Evolutionary conservation across 2,797 vertebrate species (phyloP), one percentile per base, ranked within the genome.

Genomic region (Psittacula echo): DNA sequence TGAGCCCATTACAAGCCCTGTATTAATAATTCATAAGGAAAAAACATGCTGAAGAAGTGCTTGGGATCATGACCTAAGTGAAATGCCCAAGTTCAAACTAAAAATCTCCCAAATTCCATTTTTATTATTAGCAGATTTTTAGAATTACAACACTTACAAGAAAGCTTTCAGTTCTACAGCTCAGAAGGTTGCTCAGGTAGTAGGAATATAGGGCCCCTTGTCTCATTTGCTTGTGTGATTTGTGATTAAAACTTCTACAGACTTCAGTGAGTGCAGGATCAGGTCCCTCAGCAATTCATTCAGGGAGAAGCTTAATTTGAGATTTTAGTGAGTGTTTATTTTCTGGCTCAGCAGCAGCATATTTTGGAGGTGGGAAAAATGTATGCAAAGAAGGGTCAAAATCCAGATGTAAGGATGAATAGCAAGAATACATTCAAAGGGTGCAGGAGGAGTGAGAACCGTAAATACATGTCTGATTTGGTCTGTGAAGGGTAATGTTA

Each of bases 11-110:
- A 92, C 68, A 93, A 96, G 80, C 32, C 89, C 76, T 58, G 51
- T 87, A 95, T 98, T 96, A 98, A 98, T 97, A 97, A 98, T 97
- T 97, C 92, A 98, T 96, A 95, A 91, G 87, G 92, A 65, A 60
- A 91, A 97, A 87, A 89, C 88, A 95, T 71, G 64, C 89, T 91
- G 91, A 93, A 87, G 77, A 96, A 93, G 82, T 93, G 60, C 89
- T 97, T 93, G 94, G 96, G 93, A 94, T 96, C 95, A 97, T 94
- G 97, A 96, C 89, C 94, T 74, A 41, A 87, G 85, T 94, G 91
- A 76, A 92, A 92, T 96, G 92, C 74, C 56, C 71, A 85, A 87
- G 76, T 85, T 94, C 95, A 82, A 85, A 93, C 92, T 73, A 84
- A 81, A 74, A 97, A 76, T 91, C 73, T 86, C 79, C 94, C 56